Conservation (phyloP, 1,140 invertebrate genomes). For the Bombus superbus region DNA sequence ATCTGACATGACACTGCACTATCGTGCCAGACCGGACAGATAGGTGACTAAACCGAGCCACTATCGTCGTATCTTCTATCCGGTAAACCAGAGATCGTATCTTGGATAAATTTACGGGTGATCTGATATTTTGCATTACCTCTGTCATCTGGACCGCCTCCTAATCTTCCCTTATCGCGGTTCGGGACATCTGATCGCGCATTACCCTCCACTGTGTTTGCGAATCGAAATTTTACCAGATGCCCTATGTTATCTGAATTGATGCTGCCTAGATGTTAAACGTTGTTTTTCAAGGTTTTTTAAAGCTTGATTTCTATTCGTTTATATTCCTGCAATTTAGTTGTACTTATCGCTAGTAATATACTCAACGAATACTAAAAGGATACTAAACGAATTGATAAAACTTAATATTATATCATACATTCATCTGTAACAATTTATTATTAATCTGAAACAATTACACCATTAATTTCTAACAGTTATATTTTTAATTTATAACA, state of each 20-base stretch:
- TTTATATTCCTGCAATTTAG: no score
- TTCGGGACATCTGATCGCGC: neutral
- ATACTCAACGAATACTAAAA: no score
- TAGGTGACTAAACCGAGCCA: constrained; percentile 51
- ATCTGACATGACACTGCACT: constrained; percentile 65
- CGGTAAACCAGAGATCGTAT: constrained; percentile 39
- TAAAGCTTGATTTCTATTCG: neutral
- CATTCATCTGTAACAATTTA: no score
- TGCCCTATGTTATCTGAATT: neutral
- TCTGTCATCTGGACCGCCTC: neutral
- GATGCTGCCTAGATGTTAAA: neutral
- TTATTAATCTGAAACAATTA: no score
- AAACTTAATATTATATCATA: no score
- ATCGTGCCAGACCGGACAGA: constrained; percentile 37
- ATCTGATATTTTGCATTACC: constrained; percentile 38
- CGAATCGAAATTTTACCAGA: neutral
- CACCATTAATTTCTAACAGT: no score
- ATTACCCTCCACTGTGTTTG: neutral
- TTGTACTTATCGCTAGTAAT: no score
- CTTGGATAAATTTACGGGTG: constrained; percentile 47
- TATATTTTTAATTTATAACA: no score
- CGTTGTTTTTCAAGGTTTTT: neutral
- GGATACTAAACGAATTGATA: no score
- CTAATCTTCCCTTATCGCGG: neutral
- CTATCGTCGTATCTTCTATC: constrained; percentile 9